A percentile compares a stretch with the other conserved stretches of the same genome.
These are phyloP conservation scores for Anoplolepis gracilipes DNA, from an alignment of 1,140 invertebrate species.

Conservation along the genomic window DNA sequence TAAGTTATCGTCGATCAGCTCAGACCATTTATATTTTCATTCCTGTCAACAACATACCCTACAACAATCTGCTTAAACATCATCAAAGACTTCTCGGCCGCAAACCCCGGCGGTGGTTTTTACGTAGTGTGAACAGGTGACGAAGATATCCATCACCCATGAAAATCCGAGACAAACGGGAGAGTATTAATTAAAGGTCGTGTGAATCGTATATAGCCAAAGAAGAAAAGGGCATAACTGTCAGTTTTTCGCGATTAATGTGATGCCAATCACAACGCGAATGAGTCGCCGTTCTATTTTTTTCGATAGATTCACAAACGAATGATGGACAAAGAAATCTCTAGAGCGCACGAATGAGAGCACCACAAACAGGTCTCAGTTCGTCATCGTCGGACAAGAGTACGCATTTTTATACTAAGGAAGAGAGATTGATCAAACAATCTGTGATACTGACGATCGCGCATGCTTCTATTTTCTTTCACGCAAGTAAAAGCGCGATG, in stretches of 20 bases:
- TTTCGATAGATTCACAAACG: not conserved
- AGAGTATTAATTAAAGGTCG: conserved; percentile 23
- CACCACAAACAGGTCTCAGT: conserved; percentile 4
- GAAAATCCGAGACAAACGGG: conserved; percentile 18
- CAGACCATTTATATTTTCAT: conserved; percentile 77
- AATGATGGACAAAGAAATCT: conserved; percentile 5
- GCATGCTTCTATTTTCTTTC: not conserved
- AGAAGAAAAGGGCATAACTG: conserved; percentile 6
- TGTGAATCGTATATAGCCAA: conserved; percentile 18
- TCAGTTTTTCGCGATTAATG: conserved; percentile 16
- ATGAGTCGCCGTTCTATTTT: conserved; percentile 29
- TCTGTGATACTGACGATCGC: conserved; percentile 1
- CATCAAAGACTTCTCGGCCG: conserved; percentile 51
- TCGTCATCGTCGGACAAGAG: conserved; percentile 1
- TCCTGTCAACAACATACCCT: conserved; percentile 82
- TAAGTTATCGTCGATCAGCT: conserved; percentile 81
- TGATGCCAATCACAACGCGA: conserved; percentile 12
- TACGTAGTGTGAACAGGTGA: conserved; percentile 55
- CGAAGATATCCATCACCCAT: not conserved
- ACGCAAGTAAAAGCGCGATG: not conserved
- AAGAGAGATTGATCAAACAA: conserved; percentile 32
- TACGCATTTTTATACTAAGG: conserved; percentile 9
- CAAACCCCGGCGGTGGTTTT: conserved; percentile 44
- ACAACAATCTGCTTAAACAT: conserved; percentile 82
- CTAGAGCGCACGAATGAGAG: not conserved